These are phyloP conservation scores for Perca fluviatilis DNA, from an alignment of 2,113 vertebrate species.

Conservation along the genomic window DNA sequence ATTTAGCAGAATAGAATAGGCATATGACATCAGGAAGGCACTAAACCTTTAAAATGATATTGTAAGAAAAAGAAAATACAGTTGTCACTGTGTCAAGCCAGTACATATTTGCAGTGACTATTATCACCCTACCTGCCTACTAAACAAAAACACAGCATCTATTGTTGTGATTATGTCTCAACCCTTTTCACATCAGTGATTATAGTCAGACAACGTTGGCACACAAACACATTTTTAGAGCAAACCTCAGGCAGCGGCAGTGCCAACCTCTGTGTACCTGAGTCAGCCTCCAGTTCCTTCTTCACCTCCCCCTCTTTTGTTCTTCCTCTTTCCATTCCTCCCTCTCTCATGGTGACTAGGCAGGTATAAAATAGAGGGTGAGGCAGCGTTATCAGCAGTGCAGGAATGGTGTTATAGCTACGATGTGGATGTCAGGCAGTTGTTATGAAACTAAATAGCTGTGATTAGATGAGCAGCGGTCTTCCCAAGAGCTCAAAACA, in stretches of 20 bases:
- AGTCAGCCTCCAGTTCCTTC: conserved; percentile 50
- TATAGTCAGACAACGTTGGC: neutral
- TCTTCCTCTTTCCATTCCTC: neutral
- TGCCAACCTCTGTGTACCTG: conserved; percentile 28
- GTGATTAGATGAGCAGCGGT: conserved; percentile 40
- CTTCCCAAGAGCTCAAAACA: conserved; percentile 30
- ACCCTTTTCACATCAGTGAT: neutral
- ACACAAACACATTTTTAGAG: conserved; percentile 37
- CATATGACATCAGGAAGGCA: neutral
- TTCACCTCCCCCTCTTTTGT: conserved; percentile 13
- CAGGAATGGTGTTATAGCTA: conserved; percentile 16
- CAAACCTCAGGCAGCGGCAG: conserved; percentile 40
- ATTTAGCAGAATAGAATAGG: neutral
- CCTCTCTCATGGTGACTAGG: conserved; percentile 38
- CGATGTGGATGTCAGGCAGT: conserved; percentile 28
- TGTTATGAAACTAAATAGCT: conserved; percentile 38
- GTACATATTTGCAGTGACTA: neutral
- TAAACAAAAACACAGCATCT: conserved; percentile 12
- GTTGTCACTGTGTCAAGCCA: neutral
- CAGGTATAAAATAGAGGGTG: conserved; percentile 36
- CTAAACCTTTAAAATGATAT: neutral
- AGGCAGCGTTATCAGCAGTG: conserved; percentile 21
- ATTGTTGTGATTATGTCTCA: conserved; percentile 12
- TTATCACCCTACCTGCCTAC: neutral
- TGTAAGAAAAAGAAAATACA: neutral